Evolutionary conservation across 2,797 vertebrate species (phyloP), one percentile per base, ranked within the genome.

Genomic region (Hydrophis major): DNA sequence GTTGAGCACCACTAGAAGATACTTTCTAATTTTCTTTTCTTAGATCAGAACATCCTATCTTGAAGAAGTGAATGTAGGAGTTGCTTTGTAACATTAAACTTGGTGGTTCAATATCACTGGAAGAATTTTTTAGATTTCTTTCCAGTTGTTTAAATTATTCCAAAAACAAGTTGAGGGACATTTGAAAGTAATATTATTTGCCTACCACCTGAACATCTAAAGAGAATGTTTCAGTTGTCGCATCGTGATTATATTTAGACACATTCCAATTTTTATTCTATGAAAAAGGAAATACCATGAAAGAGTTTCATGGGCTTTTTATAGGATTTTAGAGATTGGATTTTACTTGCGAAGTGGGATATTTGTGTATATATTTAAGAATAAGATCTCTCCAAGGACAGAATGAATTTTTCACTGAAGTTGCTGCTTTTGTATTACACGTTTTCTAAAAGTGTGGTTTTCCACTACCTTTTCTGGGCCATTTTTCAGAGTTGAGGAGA

Each of bases 201-300:
- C 86, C 4, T 53, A 11, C 18, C 25, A 4, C 27, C 93, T 89
- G 61, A 93, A 93, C 20, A 94, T 86, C 87, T 93, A 89, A 87
- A 95, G 94, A 92, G 89, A 88, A 94, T 92, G 32, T 90, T 95
- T 90, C 42, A 18, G 56, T 47, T 94, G 22, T 11, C 56, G 53
- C 4, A 47, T 92, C 92, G 92, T 53, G 0, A 13, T 55, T 92
- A 0, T 28, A 89, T 57, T 25, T 86, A 89, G 11, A 90, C 16
- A 28, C 20, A 61, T 60, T 47, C n/a, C 18, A 50, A 83, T 91
- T 91, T 89, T 89, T 69, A 20, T 18, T n/a, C 66, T 37, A 13
- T 50, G 37, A 86, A 94, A 74, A n/a, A 28, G 10, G 28, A 69
- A 69, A 69, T 10, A 20, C 2, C 59, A 13, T 25, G 12, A 28